Base-by-base conservation (phyloP, 2,888 invertebrate genomes). In the Hirtodrosophila histrioides region DNA sequence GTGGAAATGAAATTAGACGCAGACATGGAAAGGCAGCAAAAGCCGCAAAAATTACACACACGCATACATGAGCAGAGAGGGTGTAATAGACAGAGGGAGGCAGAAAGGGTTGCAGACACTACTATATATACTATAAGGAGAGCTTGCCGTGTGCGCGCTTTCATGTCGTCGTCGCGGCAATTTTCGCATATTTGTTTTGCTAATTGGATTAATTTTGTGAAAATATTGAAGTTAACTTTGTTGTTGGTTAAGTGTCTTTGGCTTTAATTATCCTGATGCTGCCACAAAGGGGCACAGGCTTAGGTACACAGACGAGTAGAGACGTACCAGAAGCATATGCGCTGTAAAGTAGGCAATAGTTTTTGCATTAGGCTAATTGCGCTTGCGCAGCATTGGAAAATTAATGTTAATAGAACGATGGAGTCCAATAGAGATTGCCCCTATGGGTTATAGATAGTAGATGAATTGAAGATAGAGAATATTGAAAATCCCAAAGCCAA, bases 141-240 rank as follows among this genome's bases (percentile, higher is more conserved):
- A 45, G 51, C 17, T 17, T 40, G 43, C 36, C 27, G 35, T 46
- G 9, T 35, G 37, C 36, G 39, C 9, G 12, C 40, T 40, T 23
- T 51, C 33, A 33, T 57, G 51, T 39, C 17, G 27, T 6, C 49
- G 40, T 49, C 58, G 70, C 66, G 53, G 55, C 46, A 71, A 71
- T 65, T 65, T 65, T 70, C 58, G 48, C 72, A 53, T 77, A 64
- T 77, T 77, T 77, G 80, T 76, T 79, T 76, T 58, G 60, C 77
- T 79, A 77, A 77, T 77, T 77, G 77, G 80, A 77, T 77, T 77
- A 79, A 79, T 76, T 79, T 76, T 72, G 61, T 44, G 76, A 76
- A 75, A 71, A 79, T 77, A 79, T 75, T 75, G 49, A 57, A 66
- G 78, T 54, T 45, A 67, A 74, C 53, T 73, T 73, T 48, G 40